Percentiles rank a stretch among this genome's conserved stretches.
phyloP scores from a whole-genome alignment of 2,797 vertebrate species.

The Alauda arvensis region DNA sequence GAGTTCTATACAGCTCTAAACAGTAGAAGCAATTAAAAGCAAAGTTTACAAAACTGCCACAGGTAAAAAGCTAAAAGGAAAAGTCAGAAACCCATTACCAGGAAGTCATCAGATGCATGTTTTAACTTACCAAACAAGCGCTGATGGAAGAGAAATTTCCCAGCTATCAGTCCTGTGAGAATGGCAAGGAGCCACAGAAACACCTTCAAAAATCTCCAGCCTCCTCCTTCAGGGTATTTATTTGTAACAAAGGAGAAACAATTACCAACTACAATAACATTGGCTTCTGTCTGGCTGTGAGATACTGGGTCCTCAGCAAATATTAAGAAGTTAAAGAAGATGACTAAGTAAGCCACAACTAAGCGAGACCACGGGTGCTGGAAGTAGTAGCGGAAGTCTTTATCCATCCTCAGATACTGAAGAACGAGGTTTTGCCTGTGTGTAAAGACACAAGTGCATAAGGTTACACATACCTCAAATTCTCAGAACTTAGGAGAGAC shows the following conservation, averaged over 20 bases:
- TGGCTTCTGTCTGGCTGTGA: conserved; percentile 94
- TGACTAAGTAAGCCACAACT: conserved; percentile 94
- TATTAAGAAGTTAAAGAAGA: conserved; percentile 97
- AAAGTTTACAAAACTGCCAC: background rate
- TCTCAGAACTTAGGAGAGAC: background rate
- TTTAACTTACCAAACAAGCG: conserved; percentile 91
- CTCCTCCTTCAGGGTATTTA: conserved; percentile 89
- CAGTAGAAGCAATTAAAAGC: background rate
- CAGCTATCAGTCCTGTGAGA: conserved; percentile 85
- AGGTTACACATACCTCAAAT: background rate
- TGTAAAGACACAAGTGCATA: conserved; percentile 27
- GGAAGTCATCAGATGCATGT: background rate
- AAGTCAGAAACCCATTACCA: background rate
- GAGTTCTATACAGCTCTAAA: background rate
- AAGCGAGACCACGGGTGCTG: conserved; percentile 97
- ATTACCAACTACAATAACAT: conserved; percentile 95
- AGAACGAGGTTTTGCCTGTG: conserved; percentile 69
- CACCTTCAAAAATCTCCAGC: conserved; percentile 92
- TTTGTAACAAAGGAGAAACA: conserved; percentile 97
- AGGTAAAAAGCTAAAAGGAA: background rate
- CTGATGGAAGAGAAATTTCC: conserved; percentile 95
- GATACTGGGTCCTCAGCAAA: conserved; percentile 96
- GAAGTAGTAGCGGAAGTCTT: conserved; percentile 95
- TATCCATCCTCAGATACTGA: conserved; percentile 83
- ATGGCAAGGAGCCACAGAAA: conserved; percentile 90